A percentile compares a stretch with the other conserved stretches of the same genome.
Evolutionary conservation across 2,113 vertebrate genomes (phyloP).

Genomic region (Corythaeola cristata): DNA sequence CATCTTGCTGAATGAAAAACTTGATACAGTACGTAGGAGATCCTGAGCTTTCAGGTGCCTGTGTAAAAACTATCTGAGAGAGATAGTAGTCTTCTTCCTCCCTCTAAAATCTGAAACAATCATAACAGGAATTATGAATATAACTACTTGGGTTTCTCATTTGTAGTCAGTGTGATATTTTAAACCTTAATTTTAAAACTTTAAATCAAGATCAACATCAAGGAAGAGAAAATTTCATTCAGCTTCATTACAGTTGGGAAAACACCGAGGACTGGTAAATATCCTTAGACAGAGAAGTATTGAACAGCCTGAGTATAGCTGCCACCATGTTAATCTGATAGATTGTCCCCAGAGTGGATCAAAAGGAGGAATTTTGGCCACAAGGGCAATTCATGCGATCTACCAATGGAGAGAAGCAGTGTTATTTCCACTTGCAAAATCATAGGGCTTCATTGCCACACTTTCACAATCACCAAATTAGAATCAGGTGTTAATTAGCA

Average conservation of each 20-base stretch:
- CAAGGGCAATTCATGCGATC: background rate
- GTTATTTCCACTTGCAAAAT: constrained; percentile 45
- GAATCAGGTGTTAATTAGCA: constrained; percentile 71
- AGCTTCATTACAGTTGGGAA: background rate
- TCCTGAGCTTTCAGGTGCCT: background rate
- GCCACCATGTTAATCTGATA: background rate
- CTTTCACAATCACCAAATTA: constrained; percentile 57
- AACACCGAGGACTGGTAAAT: background rate
- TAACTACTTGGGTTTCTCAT: background rate
- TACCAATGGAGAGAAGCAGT: background rate
- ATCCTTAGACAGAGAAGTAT: background rate
- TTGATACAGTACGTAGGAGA: rapidly evolving
- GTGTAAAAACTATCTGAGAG: background rate
- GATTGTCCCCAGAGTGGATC: background rate
- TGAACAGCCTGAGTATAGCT: background rate
- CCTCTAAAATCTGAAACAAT: background rate
- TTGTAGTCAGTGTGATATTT: background rate
- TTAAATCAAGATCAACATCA: background rate
- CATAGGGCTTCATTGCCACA: constrained; percentile 7
- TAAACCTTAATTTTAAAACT: background rate
- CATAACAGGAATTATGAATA: rapidly evolving
- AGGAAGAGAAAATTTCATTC: background rate
- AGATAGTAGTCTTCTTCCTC: background rate
- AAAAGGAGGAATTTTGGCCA: constrained; percentile 26
- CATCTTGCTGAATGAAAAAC: background rate